Evolutionary conservation across 2,797 vertebrate genomes (phyloP).

Genomic region (Taenioides sp.): DNA sequence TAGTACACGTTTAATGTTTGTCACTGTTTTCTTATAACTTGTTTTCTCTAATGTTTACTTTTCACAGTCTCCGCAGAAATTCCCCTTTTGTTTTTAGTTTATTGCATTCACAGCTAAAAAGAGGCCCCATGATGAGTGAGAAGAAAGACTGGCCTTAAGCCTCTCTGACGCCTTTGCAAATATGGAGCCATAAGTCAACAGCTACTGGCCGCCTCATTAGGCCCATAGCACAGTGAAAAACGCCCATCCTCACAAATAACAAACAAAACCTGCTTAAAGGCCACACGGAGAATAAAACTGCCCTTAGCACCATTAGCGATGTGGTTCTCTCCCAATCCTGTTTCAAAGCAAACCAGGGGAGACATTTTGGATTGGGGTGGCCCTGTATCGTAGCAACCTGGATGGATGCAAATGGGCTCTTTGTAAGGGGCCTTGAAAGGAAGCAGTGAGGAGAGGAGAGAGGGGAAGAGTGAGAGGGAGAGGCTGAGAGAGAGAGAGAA

Average conservation of each 20-base stretch:
- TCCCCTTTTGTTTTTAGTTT: constrained; percentile 15
- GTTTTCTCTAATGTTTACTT: not conserved
- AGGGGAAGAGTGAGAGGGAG: constrained; percentile 9
- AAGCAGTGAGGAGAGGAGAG: constrained; percentile 38
- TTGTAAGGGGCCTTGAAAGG: constrained; percentile 65
- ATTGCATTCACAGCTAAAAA: constrained; percentile 34
- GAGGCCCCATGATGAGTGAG: constrained; percentile 37
- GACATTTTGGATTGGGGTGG: constrained; percentile 59
- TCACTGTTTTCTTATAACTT: not conserved
- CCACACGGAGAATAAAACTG: constrained; percentile 40
- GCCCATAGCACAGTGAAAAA: constrained; percentile 36
- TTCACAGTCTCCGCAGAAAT: constrained; percentile 27
- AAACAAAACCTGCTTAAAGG: constrained; percentile 33
- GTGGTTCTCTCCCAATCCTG: constrained; percentile 48
- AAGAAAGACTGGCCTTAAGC: constrained; percentile 28
- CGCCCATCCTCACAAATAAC: constrained; percentile 38
- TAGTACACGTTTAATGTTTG: not conserved
- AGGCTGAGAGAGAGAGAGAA: no score
- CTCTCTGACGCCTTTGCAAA: constrained; percentile 55
- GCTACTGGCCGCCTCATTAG: constrained; percentile 64
- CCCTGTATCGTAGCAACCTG: constrained; percentile 76
- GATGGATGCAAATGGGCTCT: constrained; percentile 67
- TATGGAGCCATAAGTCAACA: constrained; percentile 51
- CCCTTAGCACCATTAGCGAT: constrained; percentile 19
- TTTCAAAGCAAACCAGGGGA: constrained; percentile 60